These are phyloP conservation scores for Gambusia affinis DNA, from an alignment of 2,113 vertebrate species.

Conservation along the genomic window DNA sequence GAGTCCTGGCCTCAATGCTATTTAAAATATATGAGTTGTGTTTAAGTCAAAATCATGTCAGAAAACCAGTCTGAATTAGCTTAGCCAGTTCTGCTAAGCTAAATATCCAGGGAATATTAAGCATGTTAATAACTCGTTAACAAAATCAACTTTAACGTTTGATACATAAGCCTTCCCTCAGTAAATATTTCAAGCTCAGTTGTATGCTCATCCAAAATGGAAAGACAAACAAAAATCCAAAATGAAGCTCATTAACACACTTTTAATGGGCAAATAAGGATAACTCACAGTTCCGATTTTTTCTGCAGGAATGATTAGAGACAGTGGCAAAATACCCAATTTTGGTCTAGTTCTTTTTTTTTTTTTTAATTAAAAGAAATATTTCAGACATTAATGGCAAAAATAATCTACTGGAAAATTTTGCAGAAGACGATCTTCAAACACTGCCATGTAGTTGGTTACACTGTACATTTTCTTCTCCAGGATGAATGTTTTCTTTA, in stretches of 20 bases:
- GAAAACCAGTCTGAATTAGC: neutral
- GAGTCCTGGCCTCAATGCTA: neutral
- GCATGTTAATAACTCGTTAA: neutral
- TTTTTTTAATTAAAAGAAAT: neutral
- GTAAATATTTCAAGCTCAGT: neutral
- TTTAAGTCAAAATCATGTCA: neutral
- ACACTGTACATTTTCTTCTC: neutral
- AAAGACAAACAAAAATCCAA: neutral
- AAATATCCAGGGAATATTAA: neutral
- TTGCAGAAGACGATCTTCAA: neutral
- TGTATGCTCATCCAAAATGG: neutral
- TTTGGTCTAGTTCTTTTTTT: neutral
- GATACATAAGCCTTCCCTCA: neutral
- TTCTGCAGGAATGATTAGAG: neutral
- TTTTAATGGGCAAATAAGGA: too few species aligned
- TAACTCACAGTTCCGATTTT: neutral
- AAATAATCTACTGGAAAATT: neutral
- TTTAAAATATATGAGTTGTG: neutral
- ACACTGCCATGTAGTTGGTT: neutral
- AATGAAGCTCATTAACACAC: neutral
- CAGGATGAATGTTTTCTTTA: slow-evolving; percentile 39
- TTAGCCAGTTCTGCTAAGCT: neutral
- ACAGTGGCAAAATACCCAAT: neutral
- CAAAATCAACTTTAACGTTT: neutral
- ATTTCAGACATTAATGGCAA: neutral